These are phyloP conservation scores for Poecile atricapillus DNA, from an alignment of 2,113 vertebrate genomes.

Conservation along the genomic window DNA sequence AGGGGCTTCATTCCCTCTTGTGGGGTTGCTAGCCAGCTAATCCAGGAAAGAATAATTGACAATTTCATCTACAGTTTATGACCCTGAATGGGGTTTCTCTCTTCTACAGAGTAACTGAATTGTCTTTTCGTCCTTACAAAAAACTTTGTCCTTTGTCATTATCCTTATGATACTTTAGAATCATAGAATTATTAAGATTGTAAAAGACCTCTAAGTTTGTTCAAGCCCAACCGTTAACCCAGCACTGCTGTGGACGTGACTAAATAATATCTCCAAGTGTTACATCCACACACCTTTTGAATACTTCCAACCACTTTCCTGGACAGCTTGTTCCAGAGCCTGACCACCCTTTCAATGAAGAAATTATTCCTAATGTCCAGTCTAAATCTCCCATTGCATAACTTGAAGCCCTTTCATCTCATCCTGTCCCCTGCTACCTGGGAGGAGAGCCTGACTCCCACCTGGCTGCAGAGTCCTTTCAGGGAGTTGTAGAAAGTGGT, in stretches of 20 bases:
- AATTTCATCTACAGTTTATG: neutral
- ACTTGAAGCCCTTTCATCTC: neutral
- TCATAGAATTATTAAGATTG: neutral
- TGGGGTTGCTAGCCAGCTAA: neutral
- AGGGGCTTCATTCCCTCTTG: neutral
- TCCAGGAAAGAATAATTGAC: neutral
- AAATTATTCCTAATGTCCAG: neutral
- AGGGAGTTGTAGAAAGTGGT: neutral
- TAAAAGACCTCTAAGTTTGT: neutral
- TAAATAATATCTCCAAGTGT: neutral
- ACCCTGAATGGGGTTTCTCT: neutral
- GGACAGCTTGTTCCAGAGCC: neutral
- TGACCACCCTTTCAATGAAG: neutral
- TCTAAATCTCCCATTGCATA: neutral
- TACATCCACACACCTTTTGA: neutral
- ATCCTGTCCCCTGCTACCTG: neutral
- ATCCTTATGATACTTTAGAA: neutral
- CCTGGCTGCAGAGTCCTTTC: neutral
- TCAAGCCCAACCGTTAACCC: neutral
- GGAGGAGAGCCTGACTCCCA: neutral
- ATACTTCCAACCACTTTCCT: neutral
- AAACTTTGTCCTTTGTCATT: too few species aligned
- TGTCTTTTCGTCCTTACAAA: neutral
- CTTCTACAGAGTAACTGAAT: neutral
- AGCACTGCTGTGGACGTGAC: neutral